Percentiles rank a stretch among this genome's conserved stretches.
These are phyloP conservation scores for Falco novaeseelandiae DNA, from an alignment of 2,797 vertebrate species.

Conservation along the genomic window DNA sequence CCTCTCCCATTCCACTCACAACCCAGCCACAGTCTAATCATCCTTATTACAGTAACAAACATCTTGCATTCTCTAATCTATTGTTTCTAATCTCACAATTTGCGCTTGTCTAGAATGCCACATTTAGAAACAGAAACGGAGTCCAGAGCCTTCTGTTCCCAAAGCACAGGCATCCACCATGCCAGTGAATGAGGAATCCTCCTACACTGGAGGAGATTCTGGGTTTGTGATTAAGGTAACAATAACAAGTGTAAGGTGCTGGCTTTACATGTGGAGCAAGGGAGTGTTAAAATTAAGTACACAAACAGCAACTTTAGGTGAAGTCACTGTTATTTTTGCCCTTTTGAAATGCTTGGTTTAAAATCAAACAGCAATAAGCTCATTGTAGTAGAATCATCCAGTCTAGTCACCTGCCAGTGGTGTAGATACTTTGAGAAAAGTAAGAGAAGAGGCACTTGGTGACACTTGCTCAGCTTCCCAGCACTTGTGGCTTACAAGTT, in stretches of 20 bases:
- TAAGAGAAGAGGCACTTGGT: neutral
- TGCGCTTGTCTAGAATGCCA: neutral
- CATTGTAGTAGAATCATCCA: neutral
- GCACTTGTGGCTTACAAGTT: neutral
- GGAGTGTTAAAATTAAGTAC: neutral
- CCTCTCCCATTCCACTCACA: neutral
- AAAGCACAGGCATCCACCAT: neutral
- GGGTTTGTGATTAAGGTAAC: neutral
- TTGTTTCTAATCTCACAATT: slow-evolving; percentile 30
- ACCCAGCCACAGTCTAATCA: neutral
- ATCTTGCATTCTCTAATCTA: neutral
- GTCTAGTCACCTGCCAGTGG: neutral
- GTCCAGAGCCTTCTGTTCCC: neutral
- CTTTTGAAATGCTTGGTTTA: neutral
- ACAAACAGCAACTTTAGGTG: neutral
- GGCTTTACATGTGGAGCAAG: neutral
- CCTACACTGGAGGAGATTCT: neutral
- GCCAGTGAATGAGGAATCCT: neutral
- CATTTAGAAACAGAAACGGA: neutral
- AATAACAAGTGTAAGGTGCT: neutral
- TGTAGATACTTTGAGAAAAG: neutral
- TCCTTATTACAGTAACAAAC: slow-evolving; percentile 1
- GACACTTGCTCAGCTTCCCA: neutral
- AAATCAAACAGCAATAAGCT: neutral
- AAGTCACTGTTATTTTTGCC: neutral